A percentile compares a stretch with the other conserved stretches of the same genome.
Conservation (phyloP, 1,140 invertebrate genomes). For the Manduca sexta region DNA sequence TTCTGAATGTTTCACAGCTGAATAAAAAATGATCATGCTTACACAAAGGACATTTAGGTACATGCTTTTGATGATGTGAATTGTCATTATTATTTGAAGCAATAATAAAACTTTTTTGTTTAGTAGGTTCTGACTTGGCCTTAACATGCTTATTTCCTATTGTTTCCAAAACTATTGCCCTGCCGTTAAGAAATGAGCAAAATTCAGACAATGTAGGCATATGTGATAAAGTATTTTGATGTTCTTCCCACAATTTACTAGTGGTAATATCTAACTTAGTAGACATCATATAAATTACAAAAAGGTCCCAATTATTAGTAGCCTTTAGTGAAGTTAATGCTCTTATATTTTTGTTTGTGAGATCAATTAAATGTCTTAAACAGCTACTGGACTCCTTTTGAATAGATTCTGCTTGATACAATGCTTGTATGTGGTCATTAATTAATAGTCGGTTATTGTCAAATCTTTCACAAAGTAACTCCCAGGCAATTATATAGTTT, state of each 20-base stretch:
- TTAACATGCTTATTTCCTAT: conserved; percentile 9
- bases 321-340: conserved; percentile 13
- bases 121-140: background rate
- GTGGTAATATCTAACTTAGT: background rate
- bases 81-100: too few relatives aligned
- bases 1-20: conserved; percentile 13
- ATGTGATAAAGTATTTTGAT: background rate
- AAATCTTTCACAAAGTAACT: conserved; percentile 18
- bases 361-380: conserved; percentile 10
- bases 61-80: background rate
- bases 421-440: conserved; percentile 20
- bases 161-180: conserved; percentile 20
- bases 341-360: conserved; percentile 18
- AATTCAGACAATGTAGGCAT: conserved; percentile 14
- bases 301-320: background rate
- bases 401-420: conserved; percentile 16
- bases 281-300: background rate
- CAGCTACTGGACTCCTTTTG: conserved; percentile 6
- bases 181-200: conserved; percentile 20
- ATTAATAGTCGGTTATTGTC: conserved; percentile 20
- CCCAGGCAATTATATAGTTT: conserved; percentile 25
- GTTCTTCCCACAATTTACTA: background rate
- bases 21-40: conserved; percentile 13
- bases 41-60: conserved; percentile 14
- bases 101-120: conserved; percentile 1